Base-by-base conservation (phyloP, 2,113 vertebrate species). In the Irena cyanogastra region DNA sequence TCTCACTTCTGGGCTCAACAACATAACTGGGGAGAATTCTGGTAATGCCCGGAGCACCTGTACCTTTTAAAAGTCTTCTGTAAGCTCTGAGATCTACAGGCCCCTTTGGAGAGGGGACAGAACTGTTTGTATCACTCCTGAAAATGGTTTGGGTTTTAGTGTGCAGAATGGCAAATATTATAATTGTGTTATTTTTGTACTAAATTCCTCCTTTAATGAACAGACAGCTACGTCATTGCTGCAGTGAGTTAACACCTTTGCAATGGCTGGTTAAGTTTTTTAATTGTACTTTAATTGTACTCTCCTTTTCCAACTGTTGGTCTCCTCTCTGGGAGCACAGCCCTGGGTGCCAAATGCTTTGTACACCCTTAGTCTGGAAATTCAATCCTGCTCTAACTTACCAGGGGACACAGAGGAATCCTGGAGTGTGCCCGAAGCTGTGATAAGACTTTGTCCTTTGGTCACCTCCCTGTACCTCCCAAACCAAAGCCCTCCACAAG, bases 41-140 rank as follows among this genome's bases (percentile, higher is more conserved):
- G 28, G 16, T 15, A 30, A 18, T 0, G 2, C 21, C 33, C 1
- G 0, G 5, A 61, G 41, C 3, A 14, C 1, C 19, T 66, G 30
- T 5, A 16, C 31, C 11, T 13, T n/a, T 49, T 28, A 5, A 10
- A 39, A 64, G 28, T 27, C 39, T 64, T 26, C 47, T 63, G 57
- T n/a, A 24, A 61, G 10, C 54, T 60, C 42, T 50, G 60, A 12
- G 44, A 15, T 14, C 39, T 37, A n/a, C 72, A 77, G n/a, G 60
- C 15, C 10, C 11, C 8, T 91, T n/a, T 68, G 27, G 65, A 85
- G 39, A 66, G 30, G 16, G 71, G 35, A 41, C 22, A 39, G 33
- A 26, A 39, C 26, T 69, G 23, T 69, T 68, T 66, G 26, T 6
- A 35, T 60, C 2, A 3, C 39, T 65, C 16, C 35, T 54, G 28